Conservation (phyloP, 2,888 invertebrate genomes). For the Pardosa pseudoannulata region DNA sequence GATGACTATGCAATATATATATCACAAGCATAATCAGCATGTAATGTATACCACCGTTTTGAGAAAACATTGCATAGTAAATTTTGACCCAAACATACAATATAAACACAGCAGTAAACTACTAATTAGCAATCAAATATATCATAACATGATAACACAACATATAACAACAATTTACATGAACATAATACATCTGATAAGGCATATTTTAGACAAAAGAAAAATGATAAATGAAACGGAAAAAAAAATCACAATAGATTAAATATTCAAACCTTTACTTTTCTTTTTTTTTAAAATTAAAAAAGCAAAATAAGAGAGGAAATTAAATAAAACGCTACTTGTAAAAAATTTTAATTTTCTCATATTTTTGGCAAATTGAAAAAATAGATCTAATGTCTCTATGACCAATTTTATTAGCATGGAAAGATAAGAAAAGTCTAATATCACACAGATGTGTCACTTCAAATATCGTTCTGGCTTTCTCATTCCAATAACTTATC, state of each 20-base stretch:
- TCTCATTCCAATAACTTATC: slow-evolving; percentile 16
- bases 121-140: slow-evolving; percentile 9
- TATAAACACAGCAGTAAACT: background rate
- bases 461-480: background rate
- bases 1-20: slow-evolving; percentile 14
- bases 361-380: slow-evolving; percentile 48
- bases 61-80: background rate
- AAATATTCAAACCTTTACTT: background rate
- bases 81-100: background rate
- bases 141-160: background rate
- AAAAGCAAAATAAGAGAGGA: background rate
- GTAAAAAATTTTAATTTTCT: background rate
- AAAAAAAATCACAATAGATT: background rate
- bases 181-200: slow-evolving; percentile 3
- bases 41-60: background rate
- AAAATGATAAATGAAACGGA: background rate
- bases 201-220: background rate
- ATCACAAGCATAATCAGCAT: slow-evolving; percentile 13
- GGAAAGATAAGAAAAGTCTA: slow-evolving; percentile 47
- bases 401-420: slow-evolving; percentile 22
- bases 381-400: slow-evolving; percentile 52
- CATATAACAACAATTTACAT: slow-evolving; percentile 6
- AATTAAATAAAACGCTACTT: background rate
- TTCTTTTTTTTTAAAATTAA: too few relatives aligned
- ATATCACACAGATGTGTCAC: slow-evolving; percentile 58